Percentiles rank a stretch among this genome's conserved stretches.
These are phyloP conservation scores for Terrapene triunguis DNA, from an alignment of 2,113 vertebrate species.

Conservation along the genomic window DNA sequence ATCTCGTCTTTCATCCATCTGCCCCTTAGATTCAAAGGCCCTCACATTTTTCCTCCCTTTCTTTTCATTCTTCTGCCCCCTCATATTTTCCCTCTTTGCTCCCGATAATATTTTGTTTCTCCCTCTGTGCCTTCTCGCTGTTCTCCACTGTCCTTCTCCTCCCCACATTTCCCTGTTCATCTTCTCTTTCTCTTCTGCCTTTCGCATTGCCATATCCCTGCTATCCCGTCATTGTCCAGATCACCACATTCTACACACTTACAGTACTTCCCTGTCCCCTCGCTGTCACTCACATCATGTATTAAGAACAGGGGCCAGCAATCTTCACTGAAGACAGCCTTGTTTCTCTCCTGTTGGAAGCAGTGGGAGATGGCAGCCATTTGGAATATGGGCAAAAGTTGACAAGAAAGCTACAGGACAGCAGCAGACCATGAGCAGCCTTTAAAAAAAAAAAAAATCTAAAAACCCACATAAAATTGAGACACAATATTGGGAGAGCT, in stretches of 20 bases:
- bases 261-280: neutral
- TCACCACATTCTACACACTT: neutral
- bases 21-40: neutral
- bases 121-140: neutral
- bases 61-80: neutral
- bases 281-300: too few species aligned
- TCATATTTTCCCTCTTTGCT: neutral
- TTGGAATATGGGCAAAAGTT: neutral
- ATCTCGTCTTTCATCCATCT: neutral
- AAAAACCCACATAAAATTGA: neutral
- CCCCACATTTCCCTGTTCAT: neutral
- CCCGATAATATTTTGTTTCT: neutral
- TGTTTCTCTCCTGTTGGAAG: neutral
- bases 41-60: neutral
- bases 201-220: neutral
- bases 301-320: too few species aligned
- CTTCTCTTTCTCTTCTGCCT: neutral
- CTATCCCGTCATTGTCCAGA: neutral
- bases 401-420: neutral
- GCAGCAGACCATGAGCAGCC: neutral
- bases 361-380: neutral
- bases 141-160: neutral
- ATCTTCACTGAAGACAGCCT: too few species aligned
- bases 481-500: neutral
- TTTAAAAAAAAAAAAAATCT: neutral